Percentiles rank a stretch among this genome's conserved stretches.
Evolutionary conservation across 2,888 invertebrate genomes (phyloP).

Genomic region (Drosophila leonis): DNA sequence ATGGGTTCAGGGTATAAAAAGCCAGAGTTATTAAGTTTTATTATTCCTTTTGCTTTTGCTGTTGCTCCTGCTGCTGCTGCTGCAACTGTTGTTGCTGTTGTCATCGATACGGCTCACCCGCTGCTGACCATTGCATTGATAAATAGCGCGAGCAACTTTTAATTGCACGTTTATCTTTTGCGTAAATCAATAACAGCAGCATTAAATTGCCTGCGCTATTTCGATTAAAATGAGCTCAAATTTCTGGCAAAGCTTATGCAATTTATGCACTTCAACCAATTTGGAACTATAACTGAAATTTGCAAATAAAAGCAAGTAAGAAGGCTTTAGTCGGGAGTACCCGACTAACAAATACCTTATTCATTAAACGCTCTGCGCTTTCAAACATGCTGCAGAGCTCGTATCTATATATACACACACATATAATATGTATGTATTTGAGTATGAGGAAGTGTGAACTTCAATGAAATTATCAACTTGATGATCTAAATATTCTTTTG

Average conservation of each 20-base stretch:
- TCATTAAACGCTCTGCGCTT: too few relatives aligned
- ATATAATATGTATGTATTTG: too few relatives aligned
- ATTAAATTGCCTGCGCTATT: slow-evolving; percentile 15
- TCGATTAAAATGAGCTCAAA: slow-evolving; percentile 21
- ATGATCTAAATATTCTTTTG: too few relatives aligned
- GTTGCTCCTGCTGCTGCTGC: slow-evolving; percentile 9
- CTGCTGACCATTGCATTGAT: slow-evolving; percentile 58
- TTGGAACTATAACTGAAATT: background rate
- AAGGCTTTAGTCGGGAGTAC: background rate
- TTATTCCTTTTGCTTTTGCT: slow-evolving; percentile 37
- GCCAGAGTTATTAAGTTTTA: slow-evolving; percentile 53
- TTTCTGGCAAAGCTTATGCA: slow-evolving; percentile 17
- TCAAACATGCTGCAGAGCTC: too few relatives aligned
- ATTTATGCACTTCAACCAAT: slow-evolving; percentile 1
- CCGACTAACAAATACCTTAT: background rate
- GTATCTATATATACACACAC: background rate
- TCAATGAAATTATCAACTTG: too few relatives aligned
- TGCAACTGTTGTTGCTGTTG: slow-evolving; percentile 37
- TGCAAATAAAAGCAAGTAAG: background rate
- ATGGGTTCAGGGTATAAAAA: too few relatives aligned
- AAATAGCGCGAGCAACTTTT: slow-evolving; percentile 57
- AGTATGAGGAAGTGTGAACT: too few relatives aligned
- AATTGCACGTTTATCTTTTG: slow-evolving; percentile 53
- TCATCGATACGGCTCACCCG: slow-evolving; percentile 53
- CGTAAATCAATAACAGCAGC: slow-evolving; percentile 48